phyloP scores from a whole-genome alignment of 2,888 invertebrate species.

The Smittia sp. region DNA sequence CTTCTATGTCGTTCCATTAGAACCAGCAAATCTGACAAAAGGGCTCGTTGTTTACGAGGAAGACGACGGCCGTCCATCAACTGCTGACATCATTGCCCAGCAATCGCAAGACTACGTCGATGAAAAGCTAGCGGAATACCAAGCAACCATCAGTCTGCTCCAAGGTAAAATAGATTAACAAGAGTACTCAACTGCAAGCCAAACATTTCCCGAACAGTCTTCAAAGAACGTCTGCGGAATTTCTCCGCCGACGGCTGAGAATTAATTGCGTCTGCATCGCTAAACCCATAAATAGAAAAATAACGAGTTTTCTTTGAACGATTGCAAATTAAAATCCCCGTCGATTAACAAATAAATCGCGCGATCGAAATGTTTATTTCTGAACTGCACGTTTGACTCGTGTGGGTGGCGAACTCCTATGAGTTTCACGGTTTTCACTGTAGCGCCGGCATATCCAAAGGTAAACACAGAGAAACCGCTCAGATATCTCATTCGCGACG shows the following conservation, averaged over 20 bases:
- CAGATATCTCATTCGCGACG: no score
- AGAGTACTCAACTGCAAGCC: background rate
- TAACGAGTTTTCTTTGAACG: background rate
- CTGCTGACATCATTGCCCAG: constrained; percentile 88
- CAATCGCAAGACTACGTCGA: constrained; percentile 94
- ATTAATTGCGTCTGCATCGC: background rate
- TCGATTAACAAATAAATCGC: background rate
- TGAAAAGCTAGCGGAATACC: constrained; percentile 90
- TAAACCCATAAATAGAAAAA: background rate
- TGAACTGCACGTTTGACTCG: no score
- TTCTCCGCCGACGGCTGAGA: background rate
- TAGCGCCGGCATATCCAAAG: background rate
- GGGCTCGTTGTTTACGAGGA: constrained; percentile 62
- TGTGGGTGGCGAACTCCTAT: no score
- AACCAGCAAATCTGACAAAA: constrained; percentile 64
- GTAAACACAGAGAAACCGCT: constrained; percentile 11
- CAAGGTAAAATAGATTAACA: constrained; percentile 63
- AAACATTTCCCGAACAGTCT: constrained; percentile 5
- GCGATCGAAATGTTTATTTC: background rate
- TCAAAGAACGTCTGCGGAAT: background rate
- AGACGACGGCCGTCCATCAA: constrained; percentile 77
- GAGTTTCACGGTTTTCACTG: background rate
- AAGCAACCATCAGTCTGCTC: constrained; percentile 83
- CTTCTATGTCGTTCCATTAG: constrained; percentile 73
- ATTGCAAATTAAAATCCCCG: no score